Conservation (phyloP, 2,113 vertebrate species). For the Ceratotherium simum region DNA sequence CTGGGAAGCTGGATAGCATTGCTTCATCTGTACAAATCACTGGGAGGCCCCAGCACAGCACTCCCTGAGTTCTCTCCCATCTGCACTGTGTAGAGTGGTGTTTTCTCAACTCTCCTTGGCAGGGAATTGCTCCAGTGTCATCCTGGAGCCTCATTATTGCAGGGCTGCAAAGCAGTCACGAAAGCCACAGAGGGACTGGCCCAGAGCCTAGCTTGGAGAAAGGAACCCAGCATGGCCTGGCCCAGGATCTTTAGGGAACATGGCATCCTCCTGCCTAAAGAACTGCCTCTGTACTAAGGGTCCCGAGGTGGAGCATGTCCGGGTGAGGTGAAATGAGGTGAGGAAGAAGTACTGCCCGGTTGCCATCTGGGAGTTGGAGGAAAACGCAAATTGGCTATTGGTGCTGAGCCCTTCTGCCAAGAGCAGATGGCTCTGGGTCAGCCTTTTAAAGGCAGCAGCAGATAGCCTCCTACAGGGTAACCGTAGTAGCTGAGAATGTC, state of each 20-base stretch:
- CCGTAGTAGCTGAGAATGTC: background rate
- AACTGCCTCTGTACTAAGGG: background rate
- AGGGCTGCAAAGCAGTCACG: background rate
- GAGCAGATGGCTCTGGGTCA: conserved; percentile 2
- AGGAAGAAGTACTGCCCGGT: background rate
- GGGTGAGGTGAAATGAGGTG: background rate
- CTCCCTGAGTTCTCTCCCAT: background rate
- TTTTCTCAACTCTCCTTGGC: background rate
- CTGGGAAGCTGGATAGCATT: background rate
- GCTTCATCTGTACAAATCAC: background rate
- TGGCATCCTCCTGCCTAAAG: background rate
- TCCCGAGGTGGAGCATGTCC: accelerated
- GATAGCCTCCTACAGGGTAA: background rate
- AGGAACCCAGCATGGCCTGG: accelerated
- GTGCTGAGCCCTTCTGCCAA: background rate
- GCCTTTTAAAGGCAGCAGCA: conserved; percentile 10
- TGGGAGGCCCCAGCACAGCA: background rate
- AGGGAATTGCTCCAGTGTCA: background rate
- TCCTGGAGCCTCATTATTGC: background rate
- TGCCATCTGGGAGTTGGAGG: background rate
- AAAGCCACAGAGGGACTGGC: background rate
- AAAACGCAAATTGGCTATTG: background rate
- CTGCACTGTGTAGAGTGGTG: accelerated
- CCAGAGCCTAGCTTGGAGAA: background rate
- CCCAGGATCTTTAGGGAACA: background rate